These are phyloP conservation scores for Pyrgilauda ruficollis DNA, from an alignment of 2,113 vertebrate species.

Conservation along the genomic window DNA sequence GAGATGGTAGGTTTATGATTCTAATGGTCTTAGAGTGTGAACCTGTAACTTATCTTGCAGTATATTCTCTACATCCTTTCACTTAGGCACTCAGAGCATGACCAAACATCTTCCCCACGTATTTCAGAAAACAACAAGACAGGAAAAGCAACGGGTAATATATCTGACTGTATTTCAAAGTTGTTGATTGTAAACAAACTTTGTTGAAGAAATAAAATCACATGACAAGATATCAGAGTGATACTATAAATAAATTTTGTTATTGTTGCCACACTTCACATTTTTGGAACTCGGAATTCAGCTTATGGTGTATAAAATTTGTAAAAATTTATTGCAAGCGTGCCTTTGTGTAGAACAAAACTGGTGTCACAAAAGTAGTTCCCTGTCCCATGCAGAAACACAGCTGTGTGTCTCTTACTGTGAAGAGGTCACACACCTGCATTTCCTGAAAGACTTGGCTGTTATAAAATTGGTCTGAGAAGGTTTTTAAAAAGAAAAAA, in stretches of 20 bases:
- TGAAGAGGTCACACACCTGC: neutral
- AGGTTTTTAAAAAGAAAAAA: neutral
- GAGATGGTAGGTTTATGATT: neutral
- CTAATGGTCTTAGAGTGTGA: neutral
- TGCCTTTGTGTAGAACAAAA: slow-evolving; percentile 61
- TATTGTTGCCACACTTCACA: slow-evolving; percentile 59
- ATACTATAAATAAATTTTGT: slow-evolving; percentile 62
- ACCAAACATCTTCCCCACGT: neutral
- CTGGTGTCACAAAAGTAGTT: slow-evolving; percentile 52
- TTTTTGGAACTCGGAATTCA: slow-evolving; percentile 58
- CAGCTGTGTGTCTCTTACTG: neutral
- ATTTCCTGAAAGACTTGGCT: slow-evolving; percentile 41
- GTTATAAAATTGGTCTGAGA: slow-evolving; percentile 40
- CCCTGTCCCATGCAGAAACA: slow-evolving; percentile 46
- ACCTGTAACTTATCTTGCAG: neutral
- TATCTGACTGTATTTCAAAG: slow-evolving; percentile 68
- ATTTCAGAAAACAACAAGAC: neutral
- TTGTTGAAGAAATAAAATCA: slow-evolving; percentile 63
- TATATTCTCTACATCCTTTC: neutral
- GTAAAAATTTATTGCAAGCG: slow-evolving; percentile 69
- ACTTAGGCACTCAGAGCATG: neutral
- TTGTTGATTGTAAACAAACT: slow-evolving; percentile 64
- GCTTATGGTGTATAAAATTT: slow-evolving; percentile 58
- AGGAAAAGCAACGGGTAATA: neutral
- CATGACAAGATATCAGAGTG: slow-evolving; percentile 61